Evolutionary conservation across 2,113 vertebrate species (phyloP), one percentile per base, ranked within the genome.

Genomic region (Zosterops japonicus): DNA sequence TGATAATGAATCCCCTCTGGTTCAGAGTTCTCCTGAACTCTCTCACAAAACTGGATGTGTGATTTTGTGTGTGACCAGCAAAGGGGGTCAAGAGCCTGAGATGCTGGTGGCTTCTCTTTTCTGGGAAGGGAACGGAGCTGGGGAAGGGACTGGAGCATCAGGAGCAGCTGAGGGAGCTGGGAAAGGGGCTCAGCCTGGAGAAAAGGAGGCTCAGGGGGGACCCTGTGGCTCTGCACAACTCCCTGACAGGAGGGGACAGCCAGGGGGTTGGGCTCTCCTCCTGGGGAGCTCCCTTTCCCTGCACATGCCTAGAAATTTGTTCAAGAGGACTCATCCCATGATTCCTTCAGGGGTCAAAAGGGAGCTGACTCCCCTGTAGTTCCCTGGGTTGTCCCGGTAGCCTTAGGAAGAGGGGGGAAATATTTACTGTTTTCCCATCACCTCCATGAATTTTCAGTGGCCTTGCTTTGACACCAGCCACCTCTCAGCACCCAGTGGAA

Each of bases 251-350:
- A 74, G 52, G 36, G 6, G 9, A 1, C 27, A 65, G 42, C 18
- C 4, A 0, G 14, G 4, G 8, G 6, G 14, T 28, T 1, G 0
- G 60, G 33, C 14, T 81, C 44, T 65, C 33, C 68, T 59, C 36
- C 27, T 3, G 6, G 49, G 21, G 27, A 63, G 21, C n/a, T 44
- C 21, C 24, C 39, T 33, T 60, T 47, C 12, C 83, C 33, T 70
- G 33, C 9, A 49, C 6, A 12, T 12, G 9, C 20, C 36, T 23
- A 52, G 27, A 39, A 70, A 47, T 82, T 13, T 46, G 8, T 39
- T 61, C 36, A 52, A 42, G 46, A 71, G 9, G 71, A 65, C 3
- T 49, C 18, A 11, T 8, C 28, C 63, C 56, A 36, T 0, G 1
- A 31, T 61, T 6, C 11, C 13, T 31, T 19, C 16, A 23, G 14